Evolutionary conservation across 2,888 invertebrate genomes (phyloP).

Genomic region (Dascillus cervinus): DNA sequence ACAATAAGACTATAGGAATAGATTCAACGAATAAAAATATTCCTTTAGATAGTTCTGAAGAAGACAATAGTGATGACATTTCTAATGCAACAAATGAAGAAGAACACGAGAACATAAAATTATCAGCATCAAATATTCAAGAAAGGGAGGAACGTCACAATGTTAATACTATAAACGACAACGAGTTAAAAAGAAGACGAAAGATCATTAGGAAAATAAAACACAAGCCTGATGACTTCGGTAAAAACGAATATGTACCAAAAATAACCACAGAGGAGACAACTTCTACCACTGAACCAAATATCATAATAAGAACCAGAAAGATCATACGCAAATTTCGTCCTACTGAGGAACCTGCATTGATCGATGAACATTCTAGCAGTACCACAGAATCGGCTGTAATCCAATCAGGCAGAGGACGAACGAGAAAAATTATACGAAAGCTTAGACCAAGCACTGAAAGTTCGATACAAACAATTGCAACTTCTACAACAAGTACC

Average conservation of each 20-base stretch:
- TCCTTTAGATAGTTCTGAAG: slow-evolving; percentile 1
- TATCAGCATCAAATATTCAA: slow-evolving; percentile 40
- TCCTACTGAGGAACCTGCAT: slow-evolving; percentile 14
- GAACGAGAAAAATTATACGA: slow-evolving; percentile 31
- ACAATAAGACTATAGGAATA: no score
- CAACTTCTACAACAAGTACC: neutral
- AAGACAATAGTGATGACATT: slow-evolving; percentile 1
- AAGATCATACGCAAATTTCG: slow-evolving; percentile 35
- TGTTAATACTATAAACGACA: slow-evolving; percentile 7
- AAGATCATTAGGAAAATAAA: slow-evolving; percentile 5
- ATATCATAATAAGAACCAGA: slow-evolving; percentile 28
- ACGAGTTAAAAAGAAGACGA: slow-evolving; percentile 3
- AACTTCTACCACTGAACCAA: slow-evolving; percentile 23
- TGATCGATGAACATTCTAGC: slow-evolving; percentile 10
- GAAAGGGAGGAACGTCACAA: slow-evolving; percentile 31
- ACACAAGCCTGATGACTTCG: slow-evolving; percentile 4
- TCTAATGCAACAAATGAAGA: slow-evolving; percentile 22
- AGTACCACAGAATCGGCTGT: slow-evolving; percentile 11
- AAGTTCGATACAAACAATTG: slow-evolving; percentile 1
- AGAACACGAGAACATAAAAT: slow-evolving; percentile 40
- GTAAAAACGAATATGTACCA: neutral
- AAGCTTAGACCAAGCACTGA: slow-evolving; percentile 34
- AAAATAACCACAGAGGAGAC: neutral
- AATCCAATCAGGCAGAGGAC: slow-evolving; percentile 15
- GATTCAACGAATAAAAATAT: neutral